phyloP scores from a whole-genome alignment of 2,113 vertebrate genomes.

The Entomyzon cyanotis region DNA sequence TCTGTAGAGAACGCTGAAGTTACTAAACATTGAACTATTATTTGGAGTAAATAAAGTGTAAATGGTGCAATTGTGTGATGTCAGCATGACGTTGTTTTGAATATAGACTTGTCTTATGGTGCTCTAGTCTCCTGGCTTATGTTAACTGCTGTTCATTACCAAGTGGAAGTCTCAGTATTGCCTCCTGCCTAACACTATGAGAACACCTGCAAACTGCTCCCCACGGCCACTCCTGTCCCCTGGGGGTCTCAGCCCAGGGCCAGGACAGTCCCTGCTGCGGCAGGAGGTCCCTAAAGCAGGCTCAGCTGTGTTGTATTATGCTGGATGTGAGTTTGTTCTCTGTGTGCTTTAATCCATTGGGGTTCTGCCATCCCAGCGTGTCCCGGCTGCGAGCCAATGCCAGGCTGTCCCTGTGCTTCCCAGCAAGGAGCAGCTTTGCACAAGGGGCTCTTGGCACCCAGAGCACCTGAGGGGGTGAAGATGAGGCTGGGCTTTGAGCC shows the following conservation, averaged over 20 bases:
- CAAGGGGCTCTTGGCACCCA: not conserved
- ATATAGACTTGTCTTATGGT: conserved; percentile 80
- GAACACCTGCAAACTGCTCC: conserved; percentile 31
- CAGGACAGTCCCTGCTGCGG: not conserved
- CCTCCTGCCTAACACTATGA: conserved; percentile 55
- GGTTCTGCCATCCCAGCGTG: not conserved
- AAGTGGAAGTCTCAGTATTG: conserved; percentile 72
- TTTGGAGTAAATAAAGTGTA: conserved; percentile 77
- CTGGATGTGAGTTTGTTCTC: conserved; percentile 66
- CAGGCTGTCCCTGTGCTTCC: not conserved
- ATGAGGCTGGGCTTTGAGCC: not conserved
- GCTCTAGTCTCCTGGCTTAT: conserved; percentile 80
- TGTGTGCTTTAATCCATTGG: conserved; percentile 48
- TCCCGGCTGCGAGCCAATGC: not conserved
- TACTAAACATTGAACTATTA: conserved; percentile 71
- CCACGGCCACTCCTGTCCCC: not conserved
- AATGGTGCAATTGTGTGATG: conserved; percentile 78
- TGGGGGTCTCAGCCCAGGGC: not conserved
- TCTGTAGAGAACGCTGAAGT: conserved; percentile 74
- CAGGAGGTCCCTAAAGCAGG: not conserved
- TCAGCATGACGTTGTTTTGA: conserved; percentile 82
- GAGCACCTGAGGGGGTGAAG: not conserved
- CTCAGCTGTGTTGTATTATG: conserved; percentile 59
- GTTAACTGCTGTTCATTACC: conserved; percentile 79
- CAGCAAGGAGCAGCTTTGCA: not conserved